Percentiles rank a stretch among this genome's conserved stretches.
These are phyloP conservation scores for Apodemia zela DNA, from an alignment of 2,888 invertebrate species.

Conservation along the genomic window DNA sequence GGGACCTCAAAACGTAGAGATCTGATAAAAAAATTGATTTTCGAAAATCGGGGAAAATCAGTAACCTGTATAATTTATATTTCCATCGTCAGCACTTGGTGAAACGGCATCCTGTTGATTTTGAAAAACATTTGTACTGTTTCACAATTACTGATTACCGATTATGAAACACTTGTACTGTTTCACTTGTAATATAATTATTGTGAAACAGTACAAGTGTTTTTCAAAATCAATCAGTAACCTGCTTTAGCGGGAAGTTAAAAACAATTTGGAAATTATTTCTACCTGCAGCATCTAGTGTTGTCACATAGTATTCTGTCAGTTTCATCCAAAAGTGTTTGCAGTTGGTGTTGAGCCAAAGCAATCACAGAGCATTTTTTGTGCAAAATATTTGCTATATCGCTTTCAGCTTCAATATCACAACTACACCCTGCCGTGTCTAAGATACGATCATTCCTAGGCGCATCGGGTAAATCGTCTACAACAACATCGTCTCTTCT, in stretches of 20 bases:
- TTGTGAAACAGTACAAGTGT: too few species aligned
- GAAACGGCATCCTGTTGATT: too few species aligned
- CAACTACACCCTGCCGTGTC: constrained; percentile 49
- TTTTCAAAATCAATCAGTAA: too few species aligned
- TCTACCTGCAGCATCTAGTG: constrained; percentile 55
- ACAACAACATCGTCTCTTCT: constrained; percentile 37
- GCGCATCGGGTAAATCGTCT: constrained; percentile 43
- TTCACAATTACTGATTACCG: too few species aligned
- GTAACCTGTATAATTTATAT: too few species aligned
- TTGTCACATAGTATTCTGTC: constrained; percentile 56
- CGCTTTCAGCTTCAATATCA: constrained; percentile 52
- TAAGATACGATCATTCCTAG: constrained; percentile 40
- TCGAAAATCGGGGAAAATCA: too few species aligned
- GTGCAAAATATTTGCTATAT: constrained; percentile 61
- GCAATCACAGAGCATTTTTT: constrained; percentile 68
- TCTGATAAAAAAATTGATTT: too few species aligned
- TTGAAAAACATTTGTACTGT: too few species aligned
- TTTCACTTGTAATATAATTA: too few species aligned
- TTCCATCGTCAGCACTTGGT: too few species aligned
- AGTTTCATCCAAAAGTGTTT: constrained; percentile 59
- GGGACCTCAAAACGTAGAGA: too few species aligned
- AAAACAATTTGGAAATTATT: background rate
- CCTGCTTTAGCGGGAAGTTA: background rate
- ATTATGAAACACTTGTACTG: too few species aligned
- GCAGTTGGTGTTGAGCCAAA: constrained; percentile 62